Percentiles rank a stretch among this genome's conserved stretches.
Conservation (phyloP, 2,113 vertebrate genomes). For the Acanthisitta chloris region DNA sequence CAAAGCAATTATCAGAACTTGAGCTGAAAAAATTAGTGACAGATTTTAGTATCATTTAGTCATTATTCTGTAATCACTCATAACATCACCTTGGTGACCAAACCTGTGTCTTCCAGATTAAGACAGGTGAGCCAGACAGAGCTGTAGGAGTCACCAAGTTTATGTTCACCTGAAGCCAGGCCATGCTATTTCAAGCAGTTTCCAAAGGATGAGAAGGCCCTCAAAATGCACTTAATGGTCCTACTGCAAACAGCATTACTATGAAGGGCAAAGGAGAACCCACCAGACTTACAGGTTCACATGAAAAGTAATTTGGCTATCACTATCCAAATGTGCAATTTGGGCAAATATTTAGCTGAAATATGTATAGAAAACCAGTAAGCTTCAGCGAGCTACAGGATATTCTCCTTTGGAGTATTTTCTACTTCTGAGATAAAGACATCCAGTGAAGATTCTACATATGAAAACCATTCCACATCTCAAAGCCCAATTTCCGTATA, state of each 20-base stretch:
- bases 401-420: background rate
- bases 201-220: background rate
- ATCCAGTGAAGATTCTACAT: background rate
- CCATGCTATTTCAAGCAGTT: background rate
- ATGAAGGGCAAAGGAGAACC: background rate
- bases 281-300: background rate
- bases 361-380: background rate
- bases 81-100: background rate
- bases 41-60: background rate
- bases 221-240: background rate
- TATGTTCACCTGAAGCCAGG: background rate
- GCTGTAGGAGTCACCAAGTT: fast-evolving
- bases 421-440: background rate
- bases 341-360: background rate
- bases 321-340: background rate
- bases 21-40: background rate
- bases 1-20: background rate
- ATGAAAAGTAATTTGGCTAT: background rate
- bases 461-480: background rate
- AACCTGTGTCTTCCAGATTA: background rate
- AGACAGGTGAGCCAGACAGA: background rate
- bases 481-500: background rate
- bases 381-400: background rate
- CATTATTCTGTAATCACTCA: background rate
- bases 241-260: background rate